These are phyloP conservation scores for Scrobipalpa atriplicella DNA, from an alignment of 2,888 invertebrate genomes.

Conservation along the genomic window DNA sequence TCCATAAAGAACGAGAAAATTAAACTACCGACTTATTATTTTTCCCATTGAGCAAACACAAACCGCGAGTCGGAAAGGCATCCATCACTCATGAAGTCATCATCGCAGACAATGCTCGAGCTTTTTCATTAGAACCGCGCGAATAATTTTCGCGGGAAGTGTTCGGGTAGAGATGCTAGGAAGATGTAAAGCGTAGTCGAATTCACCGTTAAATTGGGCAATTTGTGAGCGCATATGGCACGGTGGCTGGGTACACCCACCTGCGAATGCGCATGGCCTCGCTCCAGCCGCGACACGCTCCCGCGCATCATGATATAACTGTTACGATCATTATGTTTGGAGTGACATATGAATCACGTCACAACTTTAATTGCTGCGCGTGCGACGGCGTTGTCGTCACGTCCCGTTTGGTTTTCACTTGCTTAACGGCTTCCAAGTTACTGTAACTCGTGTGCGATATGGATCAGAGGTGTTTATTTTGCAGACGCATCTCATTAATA, in stretches of 20 bases:
- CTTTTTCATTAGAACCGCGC: constrained; percentile 16
- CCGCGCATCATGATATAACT: constrained; percentile 64
- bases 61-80: constrained; percentile 10
- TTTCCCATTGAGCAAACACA: constrained; percentile 11
- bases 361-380: constrained; percentile 53
- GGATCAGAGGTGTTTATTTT: constrained; percentile 13
- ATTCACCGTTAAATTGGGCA: constrained; percentile 78
- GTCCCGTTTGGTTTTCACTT: constrained; percentile 45
- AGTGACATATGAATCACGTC: constrained; percentile 66
- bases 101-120: constrained; percentile 11
- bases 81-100: constrained; percentile 8
- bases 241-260: constrained; percentile 59
- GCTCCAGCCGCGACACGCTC: constrained; percentile 50
- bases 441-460: constrained; percentile 34
- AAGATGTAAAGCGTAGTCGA: constrained; percentile 36
- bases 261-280: constrained; percentile 32
- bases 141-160: constrained; percentile 23
- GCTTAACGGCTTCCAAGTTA: constrained; percentile 44
- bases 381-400: constrained; percentile 35
- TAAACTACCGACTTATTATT: constrained; percentile 11
- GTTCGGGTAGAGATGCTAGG: constrained; percentile 33
- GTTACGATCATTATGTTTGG: constrained; percentile 63
- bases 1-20: constrained; percentile 24
- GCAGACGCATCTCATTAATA: constrained; percentile 7
- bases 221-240: constrained; percentile 65